Percentiles rank a stretch among this genome's conserved stretches.
Conservation (phyloP, 1,140 invertebrate genomes). For the Sitobion miscanthi region DNA sequence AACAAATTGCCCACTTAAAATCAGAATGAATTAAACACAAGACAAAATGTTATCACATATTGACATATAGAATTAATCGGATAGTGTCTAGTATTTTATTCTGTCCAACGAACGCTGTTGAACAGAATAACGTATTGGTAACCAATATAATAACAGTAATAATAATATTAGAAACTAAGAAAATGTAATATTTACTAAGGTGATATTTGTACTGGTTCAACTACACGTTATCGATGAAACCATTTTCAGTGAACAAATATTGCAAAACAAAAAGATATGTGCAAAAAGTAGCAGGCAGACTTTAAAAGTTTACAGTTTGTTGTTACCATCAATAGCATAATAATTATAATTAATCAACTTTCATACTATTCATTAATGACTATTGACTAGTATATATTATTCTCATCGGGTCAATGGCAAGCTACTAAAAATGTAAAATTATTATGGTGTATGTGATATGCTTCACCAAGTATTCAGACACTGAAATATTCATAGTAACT, state of each 20-base stretch:
- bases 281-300: not conserved
- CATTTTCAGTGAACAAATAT: not conserved
- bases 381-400: conserved; percentile 48
- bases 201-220: not conserved
- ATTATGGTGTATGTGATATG: not conserved
- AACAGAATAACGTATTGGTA: conserved; percentile 18
- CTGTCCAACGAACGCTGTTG: not conserved
- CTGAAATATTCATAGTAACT: not conserved
- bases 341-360: conserved; percentile 29
- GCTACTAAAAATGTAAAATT: not conserved
- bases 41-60: not conserved
- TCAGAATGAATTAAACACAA: not conserved
- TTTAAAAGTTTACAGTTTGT: not conserved
- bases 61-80: not conserved
- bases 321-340: conserved; percentile 20
- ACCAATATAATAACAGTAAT: not conserved
- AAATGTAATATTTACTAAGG: not conserved
- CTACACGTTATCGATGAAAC: not conserved
- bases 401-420: conserved; percentile 29
- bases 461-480: not conserved
- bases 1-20: not conserved
- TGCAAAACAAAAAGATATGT: not conserved
- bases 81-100: not conserved
- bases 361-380: conserved; percentile 40
- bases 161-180: not conserved